Percentiles rank a stretch among this genome's conserved stretches.
phyloP scores from a whole-genome alignment of 1,140 invertebrate genomes.

The Calliopsis andreniformis region DNA sequence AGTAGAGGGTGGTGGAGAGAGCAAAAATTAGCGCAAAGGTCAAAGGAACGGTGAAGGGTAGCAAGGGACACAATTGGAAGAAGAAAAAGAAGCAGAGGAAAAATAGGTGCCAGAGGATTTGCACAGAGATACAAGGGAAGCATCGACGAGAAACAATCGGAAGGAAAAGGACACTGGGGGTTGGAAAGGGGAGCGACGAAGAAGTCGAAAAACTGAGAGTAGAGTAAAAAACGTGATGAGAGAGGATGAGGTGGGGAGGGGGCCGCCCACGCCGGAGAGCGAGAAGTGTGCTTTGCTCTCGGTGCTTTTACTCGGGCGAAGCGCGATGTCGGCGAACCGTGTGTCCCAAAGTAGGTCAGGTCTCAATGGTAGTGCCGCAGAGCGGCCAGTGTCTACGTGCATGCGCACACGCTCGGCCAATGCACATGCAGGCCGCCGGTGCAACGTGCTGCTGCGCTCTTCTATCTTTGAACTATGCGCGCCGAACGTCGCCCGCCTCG shows the following conservation, averaged over 20 bases:
- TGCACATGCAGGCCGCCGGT: slow-evolving; percentile 46
- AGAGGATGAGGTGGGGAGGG: neutral
- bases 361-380: slow-evolving; percentile 66
- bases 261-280: slow-evolving; percentile 27
- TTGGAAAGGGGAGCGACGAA: neutral
- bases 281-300: slow-evolving; percentile 50
- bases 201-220: neutral
- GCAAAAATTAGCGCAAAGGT: slow-evolving; percentile 12
- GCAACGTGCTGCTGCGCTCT: slow-evolving; percentile 35
- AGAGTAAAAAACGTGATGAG: neutral
- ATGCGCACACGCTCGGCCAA: slow-evolving; percentile 37
- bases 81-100: no score
- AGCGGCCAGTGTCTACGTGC: slow-evolving; percentile 34
- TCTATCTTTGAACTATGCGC: slow-evolving; percentile 69
- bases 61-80: neutral
- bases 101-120: neutral
- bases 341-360: slow-evolving; percentile 71
- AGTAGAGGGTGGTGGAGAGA: slow-evolving; percentile 1
- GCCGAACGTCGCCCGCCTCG: slow-evolving; percentile 26
- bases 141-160: neutral
- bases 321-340: slow-evolving; percentile 61
- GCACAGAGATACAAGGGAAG: slow-evolving; percentile 2
- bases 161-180: neutral
- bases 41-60: neutral
- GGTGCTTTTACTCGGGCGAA: slow-evolving; percentile 62